A percentile compares a stretch with the other conserved stretches of the same genome.
phyloP scores from a whole-genome alignment of 2,797 vertebrate species.

The Arctocebus calabarensis region DNA sequence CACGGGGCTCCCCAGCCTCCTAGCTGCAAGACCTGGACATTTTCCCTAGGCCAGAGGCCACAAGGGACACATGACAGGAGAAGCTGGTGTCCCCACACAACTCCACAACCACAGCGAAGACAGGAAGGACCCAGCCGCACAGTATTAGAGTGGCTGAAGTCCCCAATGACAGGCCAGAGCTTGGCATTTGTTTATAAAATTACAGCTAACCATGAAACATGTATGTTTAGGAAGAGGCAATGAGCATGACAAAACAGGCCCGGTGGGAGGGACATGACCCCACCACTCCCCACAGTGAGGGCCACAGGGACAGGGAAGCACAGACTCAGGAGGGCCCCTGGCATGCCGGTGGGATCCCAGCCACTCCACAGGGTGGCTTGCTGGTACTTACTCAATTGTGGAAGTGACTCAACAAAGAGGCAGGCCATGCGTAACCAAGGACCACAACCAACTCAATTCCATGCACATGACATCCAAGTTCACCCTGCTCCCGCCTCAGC shows the following conservation, averaged over 20 bases:
- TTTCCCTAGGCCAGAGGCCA: background rate
- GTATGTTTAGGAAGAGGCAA: background rate
- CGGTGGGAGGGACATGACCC: background rate
- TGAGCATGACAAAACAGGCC: background rate
- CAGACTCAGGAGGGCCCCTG: background rate
- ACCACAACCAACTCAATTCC: background rate
- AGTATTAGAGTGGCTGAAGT: background rate
- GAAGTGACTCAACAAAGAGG: background rate
- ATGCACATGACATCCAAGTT: background rate
- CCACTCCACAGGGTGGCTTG: background rate
- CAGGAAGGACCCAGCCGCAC: background rate
- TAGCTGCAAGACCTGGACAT: background rate
- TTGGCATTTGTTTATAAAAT: background rate
- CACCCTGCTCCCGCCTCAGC: background rate
- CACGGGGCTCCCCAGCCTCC: background rate
- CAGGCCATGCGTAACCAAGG: background rate
- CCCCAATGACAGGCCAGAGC: background rate
- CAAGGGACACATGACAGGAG: background rate
- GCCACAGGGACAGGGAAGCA: background rate
- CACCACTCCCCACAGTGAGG: background rate
- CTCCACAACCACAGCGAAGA: background rate
- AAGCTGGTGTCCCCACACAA: background rate
- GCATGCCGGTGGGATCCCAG: background rate
- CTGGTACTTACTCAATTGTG: background rate
- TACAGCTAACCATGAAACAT: background rate